Percentiles rank a stretch among this genome's conserved stretches.
phyloP scores from a whole-genome alignment of 2,888 invertebrate genomes.

The Eilema depressum region DNA sequence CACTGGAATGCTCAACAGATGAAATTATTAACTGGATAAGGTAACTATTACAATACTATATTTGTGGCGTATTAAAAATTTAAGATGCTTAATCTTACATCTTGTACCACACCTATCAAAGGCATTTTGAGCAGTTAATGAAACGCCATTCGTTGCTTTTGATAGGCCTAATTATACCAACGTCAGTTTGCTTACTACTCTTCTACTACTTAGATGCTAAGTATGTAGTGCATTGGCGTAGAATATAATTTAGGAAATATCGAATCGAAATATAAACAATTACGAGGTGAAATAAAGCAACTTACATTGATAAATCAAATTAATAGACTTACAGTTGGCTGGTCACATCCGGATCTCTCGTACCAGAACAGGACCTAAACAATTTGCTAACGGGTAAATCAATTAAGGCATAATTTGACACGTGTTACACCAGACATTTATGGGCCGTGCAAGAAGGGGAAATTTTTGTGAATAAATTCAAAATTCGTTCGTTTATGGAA shows the following conservation, averaged over 20 bases:
- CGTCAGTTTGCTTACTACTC: conserved; percentile 50
- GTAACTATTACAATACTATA: background rate
- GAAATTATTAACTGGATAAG: background rate
- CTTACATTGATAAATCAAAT: conserved; percentile 40
- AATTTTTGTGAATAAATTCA: conserved; percentile 8
- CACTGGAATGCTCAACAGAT: background rate
- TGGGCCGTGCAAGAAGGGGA: background rate
- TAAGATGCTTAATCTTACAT: conserved; percentile 18
- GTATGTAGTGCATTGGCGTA: conserved; percentile 32
- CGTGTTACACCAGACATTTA: conserved; percentile 11
- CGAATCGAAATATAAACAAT: background rate
- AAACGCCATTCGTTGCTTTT: conserved; percentile 73
- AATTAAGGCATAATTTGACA: conserved; percentile 30
- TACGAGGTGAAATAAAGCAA: background rate
- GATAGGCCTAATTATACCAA: conserved; percentile 64
- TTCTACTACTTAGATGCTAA: conserved; percentile 43
- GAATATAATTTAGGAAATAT: conserved; percentile 17
- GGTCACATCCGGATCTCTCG: conserved; percentile 24
- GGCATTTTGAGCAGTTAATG: conserved; percentile 72
- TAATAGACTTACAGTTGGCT: conserved; percentile 42
- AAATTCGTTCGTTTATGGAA: conserved; percentile 12
- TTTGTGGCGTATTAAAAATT: background rate
- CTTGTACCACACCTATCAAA: conserved; percentile 49
- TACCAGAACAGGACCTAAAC: conserved; percentile 28
- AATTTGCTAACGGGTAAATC: conserved; percentile 33